Evolutionary conservation across 2,888 invertebrate species (phyloP), one percentile per base, ranked within the genome.

Genomic region (Formica aserva): DNA sequence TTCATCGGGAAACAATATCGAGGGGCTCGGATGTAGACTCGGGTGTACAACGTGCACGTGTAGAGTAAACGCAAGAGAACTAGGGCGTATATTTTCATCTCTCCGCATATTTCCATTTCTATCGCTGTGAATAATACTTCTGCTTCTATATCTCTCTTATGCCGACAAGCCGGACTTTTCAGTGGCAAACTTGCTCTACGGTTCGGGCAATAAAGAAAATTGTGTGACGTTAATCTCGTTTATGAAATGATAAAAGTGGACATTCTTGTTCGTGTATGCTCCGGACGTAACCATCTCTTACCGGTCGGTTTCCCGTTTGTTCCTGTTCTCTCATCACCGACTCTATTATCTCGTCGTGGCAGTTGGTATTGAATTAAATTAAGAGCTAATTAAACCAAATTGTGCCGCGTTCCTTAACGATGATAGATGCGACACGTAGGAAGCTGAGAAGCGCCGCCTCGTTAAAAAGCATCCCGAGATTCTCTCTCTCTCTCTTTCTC

Each of bases 311-410:
- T n/a, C 67, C 9, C 41, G 63, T 45, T 52, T 65, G 45, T 66
- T 38, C 38, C 71, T 32, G 26, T 8, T 26, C 45, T 11, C 45
- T 60, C 65, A 48, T 66, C 52, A 77, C 22, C 41, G 67, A 11
- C 72, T 76, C 76, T 77, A 84, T 86, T 77, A 83, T 82, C 80
- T 26, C 67, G 55, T 84, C 81, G 77, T 83, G 84, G 85, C 88
- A 86, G 83, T 86, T 86, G 83, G 84, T 88, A 89, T 90, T 87
- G 87, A 90, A 90, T 90, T 86, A 88, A 90, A 90, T 90, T 91
- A 91, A 89, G 88, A 86, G 86, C 85, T 87, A 91, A 89, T 91
- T 91, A 90, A 89, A 85, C 87, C 84, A 82, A 87, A 89, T 87
- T 89, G 84, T 67, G 75, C 86, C 81, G 35, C 77, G 81, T 35